Percentiles rank a stretch among this genome's conserved stretches.
phyloP scores from a whole-genome alignment of 2,113 vertebrate species.

The Narcine bancroftii region DNA sequence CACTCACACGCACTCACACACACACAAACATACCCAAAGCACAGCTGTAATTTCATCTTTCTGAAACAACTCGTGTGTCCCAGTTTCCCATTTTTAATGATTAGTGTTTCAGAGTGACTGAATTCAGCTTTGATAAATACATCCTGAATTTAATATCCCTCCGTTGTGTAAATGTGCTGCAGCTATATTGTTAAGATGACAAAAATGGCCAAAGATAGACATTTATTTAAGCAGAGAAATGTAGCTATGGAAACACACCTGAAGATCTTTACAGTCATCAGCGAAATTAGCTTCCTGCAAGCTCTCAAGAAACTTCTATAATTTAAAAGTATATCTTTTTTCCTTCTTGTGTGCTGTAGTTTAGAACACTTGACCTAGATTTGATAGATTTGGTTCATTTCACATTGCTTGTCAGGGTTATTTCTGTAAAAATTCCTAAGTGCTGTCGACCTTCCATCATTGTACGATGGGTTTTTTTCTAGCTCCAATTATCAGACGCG shows the following conservation, averaged over 20 bases:
- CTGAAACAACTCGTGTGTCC: not conserved
- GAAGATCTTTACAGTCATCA: slow-evolving; percentile 5
- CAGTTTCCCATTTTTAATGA: slow-evolving; percentile 18
- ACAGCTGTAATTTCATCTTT: slow-evolving; percentile 15
- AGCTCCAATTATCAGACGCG: slow-evolving; percentile 30
- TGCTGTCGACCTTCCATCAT: slow-evolving; percentile 19
- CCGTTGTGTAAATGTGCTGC: slow-evolving; percentile 8
- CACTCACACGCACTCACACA: too few relatives aligned
- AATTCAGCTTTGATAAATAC: slow-evolving; percentile 24
- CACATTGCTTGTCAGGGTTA: slow-evolving; percentile 10
- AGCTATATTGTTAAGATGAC: not conserved
- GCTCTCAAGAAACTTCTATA: slow-evolving; percentile 22
- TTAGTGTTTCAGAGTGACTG: not conserved
- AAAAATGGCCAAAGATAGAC: not conserved
- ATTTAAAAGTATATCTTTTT: slow-evolving; percentile 12
- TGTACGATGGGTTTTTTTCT: slow-evolving; percentile 17
- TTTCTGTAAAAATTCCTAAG: slow-evolving; percentile 27
- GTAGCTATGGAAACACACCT: not conserved
- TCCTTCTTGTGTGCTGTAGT: slow-evolving; percentile 1
- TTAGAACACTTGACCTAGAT: slow-evolving; percentile 26
- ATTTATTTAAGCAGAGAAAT: not conserved
- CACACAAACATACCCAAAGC: not conserved
- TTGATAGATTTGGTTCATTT: slow-evolving; percentile 23
- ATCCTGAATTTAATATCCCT: not conserved
- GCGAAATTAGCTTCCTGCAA: not conserved